Conservation (phyloP, 2,113 vertebrate species). For the Siniperca chuatsi region DNA sequence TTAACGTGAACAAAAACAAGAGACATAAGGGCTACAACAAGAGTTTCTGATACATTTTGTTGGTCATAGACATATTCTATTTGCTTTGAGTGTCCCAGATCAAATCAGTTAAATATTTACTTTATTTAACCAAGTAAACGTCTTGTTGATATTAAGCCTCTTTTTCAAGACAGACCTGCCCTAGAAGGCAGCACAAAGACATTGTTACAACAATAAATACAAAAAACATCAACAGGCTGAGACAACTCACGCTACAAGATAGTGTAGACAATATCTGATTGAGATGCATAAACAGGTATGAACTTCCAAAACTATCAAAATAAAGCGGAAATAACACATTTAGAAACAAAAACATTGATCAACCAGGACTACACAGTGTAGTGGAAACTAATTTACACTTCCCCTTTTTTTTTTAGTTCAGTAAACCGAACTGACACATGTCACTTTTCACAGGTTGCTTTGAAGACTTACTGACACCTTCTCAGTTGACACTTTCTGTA, state of each 20-base stretch:
- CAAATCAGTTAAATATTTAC: not conserved
- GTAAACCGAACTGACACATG: not conserved
- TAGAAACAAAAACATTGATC: not conserved
- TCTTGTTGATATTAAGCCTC: too few species aligned
- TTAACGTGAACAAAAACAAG: not conserved
- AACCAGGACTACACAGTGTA: not conserved
- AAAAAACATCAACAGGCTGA: not conserved
- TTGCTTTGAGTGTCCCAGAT: not conserved
- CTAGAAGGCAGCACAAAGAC: not conserved
- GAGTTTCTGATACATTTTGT: not conserved
- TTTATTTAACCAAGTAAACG: too few species aligned
- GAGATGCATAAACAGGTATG: not conserved
- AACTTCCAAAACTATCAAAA: not conserved
- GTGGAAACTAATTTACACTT: not conserved
- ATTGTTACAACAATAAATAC: not conserved
- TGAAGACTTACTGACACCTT: constrained; percentile 4
- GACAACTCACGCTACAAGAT: not conserved
- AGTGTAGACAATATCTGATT: not conserved
- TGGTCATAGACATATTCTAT: not conserved
- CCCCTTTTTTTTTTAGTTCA: not conserved
- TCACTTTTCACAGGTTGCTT: constrained; percentile 7
- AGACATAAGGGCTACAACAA: not conserved
- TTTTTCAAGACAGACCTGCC: not conserved
- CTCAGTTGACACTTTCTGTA: not conserved
- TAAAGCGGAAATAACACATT: not conserved